Evolutionary conservation across 2,113 vertebrate genomes (phyloP).

Genomic region (Morphnarchus princeps): DNA sequence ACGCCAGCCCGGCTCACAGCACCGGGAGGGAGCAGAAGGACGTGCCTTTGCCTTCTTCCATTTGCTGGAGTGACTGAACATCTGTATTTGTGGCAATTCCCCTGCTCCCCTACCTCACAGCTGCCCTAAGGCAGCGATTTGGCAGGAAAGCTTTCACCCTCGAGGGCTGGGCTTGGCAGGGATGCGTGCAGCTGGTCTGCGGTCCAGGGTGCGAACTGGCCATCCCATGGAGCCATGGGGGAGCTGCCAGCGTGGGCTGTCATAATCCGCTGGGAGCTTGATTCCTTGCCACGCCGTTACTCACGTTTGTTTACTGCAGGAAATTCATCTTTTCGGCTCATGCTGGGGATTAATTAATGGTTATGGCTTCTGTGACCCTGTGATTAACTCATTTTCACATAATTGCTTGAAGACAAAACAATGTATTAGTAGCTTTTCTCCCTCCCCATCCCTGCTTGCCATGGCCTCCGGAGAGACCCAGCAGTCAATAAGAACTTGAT

Average conservation of each 20-base stretch:
- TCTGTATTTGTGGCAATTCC: not conserved
- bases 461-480: not conserved
- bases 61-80: not conserved
- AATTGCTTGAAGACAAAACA: slow-evolving; percentile 63
- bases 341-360: slow-evolving; percentile 70
- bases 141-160: not conserved
- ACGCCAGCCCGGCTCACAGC: not conserved
- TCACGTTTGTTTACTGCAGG: not conserved
- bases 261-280: rapidly evolving
- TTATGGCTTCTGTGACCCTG: slow-evolving; percentile 64
- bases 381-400: slow-evolving; percentile 73
- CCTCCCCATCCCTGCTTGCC: not conserved
- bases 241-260: not conserved
- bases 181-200: not conserved
- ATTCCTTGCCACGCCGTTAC: not conserved
- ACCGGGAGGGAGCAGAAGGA: not conserved
- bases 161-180: not conserved
- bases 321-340: not conserved
- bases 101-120: rapidly evolving
- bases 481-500: not conserved
- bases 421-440: slow-evolving; percentile 27
- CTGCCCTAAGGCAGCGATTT: not conserved
- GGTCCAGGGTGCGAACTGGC: rapidly evolving
- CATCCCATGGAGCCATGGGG: rapidly evolving
- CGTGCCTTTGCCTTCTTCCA: rapidly evolving